Percentiles rank a stretch among this genome's conserved stretches.
phyloP scores from a whole-genome alignment of 2,113 vertebrate genomes.

The Dipodomys merriami region DNA sequence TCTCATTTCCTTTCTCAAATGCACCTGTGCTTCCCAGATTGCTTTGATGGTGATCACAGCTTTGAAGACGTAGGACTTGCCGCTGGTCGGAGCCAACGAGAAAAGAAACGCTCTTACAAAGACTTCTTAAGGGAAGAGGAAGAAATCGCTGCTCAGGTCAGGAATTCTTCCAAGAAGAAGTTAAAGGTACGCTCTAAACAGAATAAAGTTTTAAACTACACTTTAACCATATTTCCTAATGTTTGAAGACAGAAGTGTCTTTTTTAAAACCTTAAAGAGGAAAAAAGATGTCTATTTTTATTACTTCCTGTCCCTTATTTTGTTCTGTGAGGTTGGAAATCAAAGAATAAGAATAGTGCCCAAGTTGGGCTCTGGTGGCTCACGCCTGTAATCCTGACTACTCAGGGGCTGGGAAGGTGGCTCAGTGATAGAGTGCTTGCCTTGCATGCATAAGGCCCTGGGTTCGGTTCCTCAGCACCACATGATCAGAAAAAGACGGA shows the following conservation, averaged over 20 bases:
- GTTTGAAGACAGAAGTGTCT: background rate
- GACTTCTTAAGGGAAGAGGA: constrained; percentile 95
- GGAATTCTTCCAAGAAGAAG: constrained; percentile 91
- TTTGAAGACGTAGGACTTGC: constrained; percentile 90
- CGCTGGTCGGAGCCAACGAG: constrained; percentile 93
- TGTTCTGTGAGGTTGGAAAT: constrained; percentile 58
- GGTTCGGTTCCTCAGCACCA: too few species aligned
- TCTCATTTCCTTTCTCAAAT: constrained; percentile 64
- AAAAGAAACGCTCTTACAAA: constrained; percentile 96
- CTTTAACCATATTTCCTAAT: background rate
- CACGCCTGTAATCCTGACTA: too few species aligned
- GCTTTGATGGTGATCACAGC: constrained; percentile 89
- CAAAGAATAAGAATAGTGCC: background rate
- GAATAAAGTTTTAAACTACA: constrained; percentile 4
- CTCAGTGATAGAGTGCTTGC: too few species aligned
- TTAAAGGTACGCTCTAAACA: constrained; percentile 85
- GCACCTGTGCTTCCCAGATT: constrained; percentile 80
- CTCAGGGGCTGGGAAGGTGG: too few species aligned
- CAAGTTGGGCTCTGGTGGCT: background rate
- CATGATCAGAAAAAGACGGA: too few species aligned
- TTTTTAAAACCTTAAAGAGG: constrained; percentile 2
- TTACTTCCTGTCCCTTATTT: constrained; percentile 17
- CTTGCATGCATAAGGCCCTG: too few species aligned
- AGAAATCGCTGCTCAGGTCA: constrained; percentile 93
- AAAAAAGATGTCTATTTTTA: background rate